Evolutionary conservation across 2,888 invertebrate genomes (phyloP), one percentile per base, ranked within the genome.

Genomic region (Eristalis intricaria): DNA sequence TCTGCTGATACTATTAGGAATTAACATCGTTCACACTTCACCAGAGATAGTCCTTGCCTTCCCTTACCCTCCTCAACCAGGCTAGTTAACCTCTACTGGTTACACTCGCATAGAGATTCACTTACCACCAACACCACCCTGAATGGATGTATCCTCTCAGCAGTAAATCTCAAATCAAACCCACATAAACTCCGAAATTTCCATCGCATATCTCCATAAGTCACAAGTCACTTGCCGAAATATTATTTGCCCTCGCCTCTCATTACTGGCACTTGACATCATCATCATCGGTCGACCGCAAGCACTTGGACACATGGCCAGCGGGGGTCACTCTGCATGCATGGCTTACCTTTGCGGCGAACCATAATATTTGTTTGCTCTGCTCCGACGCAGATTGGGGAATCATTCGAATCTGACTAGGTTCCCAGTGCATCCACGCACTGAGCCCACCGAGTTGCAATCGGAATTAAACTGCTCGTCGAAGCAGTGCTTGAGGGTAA

Each of bases 221-320:
- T 61, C 77, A 50, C 2, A 19, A 50, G 50, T 50, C 19, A 19
- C 50, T 50, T 50, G 50, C 19, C 71, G 63, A 68, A 68, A 63
- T 63, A 83, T 78, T 78, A 84, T 78, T 78, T 69, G 58, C 64
- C 50, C 43, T 50, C 58, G 74, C 65, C 40, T 84, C 70, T 64
- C 73, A 84, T 84, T 79, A 78, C 60, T 60, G 58, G 43, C 69
- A 79, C 64, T 84, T 84, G 79, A 78, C 84, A 78, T 83, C 56
- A 19, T 58, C 61, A 64, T 40, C 66, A 29, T 64, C 38, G 68
- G 75, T 60, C 69, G n/a, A n/a, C 69, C 26, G 19, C 61, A 66
- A 74, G 43, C 38, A 70, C 32, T 64, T 81, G n/a, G 4, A 61
- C 60, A 60, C 69, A 56, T 65, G 29, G 40, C 78, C 78, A 68